phyloP scores from a whole-genome alignment of 2,888 invertebrate genomes.

The Tuberolachnus salignus region DNA sequence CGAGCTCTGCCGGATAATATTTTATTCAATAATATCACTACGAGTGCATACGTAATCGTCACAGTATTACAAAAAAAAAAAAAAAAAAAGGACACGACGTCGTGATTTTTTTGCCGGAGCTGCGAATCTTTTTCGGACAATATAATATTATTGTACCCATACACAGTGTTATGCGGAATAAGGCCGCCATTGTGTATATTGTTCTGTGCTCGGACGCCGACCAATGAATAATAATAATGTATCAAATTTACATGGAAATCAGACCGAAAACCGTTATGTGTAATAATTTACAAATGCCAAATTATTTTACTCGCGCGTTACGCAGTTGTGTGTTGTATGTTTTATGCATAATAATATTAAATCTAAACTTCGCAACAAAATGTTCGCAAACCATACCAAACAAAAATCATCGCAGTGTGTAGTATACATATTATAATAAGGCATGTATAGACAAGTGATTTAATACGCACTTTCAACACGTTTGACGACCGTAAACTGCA shows the following conservation, averaged over 20 bases:
- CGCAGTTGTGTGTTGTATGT: too few species aligned
- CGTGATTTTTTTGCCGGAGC: neutral
- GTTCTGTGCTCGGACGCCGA: neutral
- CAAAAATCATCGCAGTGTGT: neutral
- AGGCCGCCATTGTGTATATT: too few species aligned
- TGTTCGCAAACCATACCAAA: neutral
- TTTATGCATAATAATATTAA: too few species aligned
- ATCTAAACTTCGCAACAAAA: neutral
- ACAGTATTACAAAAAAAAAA: too few species aligned
- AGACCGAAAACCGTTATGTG: slow-evolving; percentile 5
- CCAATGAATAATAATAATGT: slow-evolving; percentile 12
- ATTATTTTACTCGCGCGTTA: neutral
- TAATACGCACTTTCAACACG: too few species aligned
- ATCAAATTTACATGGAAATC: slow-evolving; percentile 18
- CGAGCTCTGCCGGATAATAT: too few species aligned
- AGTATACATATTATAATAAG: neutral
- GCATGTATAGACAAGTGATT: too few species aligned
- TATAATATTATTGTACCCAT: neutral
- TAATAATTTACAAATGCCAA: neutral
- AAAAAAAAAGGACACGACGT: too few species aligned
- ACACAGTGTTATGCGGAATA: too few species aligned
- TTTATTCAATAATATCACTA: too few species aligned
- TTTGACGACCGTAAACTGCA: too few species aligned
- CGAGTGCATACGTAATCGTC: too few species aligned
- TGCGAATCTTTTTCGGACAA: neutral